Percentiles rank a stretch among this genome's conserved stretches.
These are phyloP conservation scores for Cossypha polioptera DNA, from an alignment of 2,797 vertebrate species.

Conservation along the genomic window DNA sequence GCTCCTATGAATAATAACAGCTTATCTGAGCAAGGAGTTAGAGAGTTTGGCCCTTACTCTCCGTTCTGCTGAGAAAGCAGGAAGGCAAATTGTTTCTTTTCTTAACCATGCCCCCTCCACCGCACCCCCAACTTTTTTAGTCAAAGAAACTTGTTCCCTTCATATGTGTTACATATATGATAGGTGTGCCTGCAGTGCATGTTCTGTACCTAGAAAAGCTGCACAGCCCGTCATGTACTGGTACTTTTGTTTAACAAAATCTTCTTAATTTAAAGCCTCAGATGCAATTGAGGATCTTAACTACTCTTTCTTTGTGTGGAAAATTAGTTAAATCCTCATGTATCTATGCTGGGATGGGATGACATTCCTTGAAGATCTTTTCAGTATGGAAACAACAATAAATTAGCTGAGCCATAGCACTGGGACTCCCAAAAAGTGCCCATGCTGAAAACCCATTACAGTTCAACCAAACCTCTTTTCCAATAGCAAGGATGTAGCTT, in stretches of 20 bases:
- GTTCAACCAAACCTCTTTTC: background rate
- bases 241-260: slow-evolving; percentile 8
- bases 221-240: background rate
- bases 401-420: background rate
- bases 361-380: background rate
- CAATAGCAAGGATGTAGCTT: background rate
- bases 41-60: background rate
- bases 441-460: background rate
- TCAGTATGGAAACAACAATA: background rate
- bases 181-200: background rate
- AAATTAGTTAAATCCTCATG: background rate
- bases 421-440: background rate
- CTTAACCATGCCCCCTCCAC: background rate
- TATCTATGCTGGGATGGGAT: background rate
- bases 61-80: background rate
- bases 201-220: background rate
- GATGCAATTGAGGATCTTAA: background rate
- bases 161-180: background rate
- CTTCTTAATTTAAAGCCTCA: background rate
- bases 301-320: background rate
- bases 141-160: background rate
- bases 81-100: background rate
- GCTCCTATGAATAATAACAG: background rate
- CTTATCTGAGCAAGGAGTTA: background rate
- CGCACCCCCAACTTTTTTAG: background rate